phyloP scores from a whole-genome alignment of 53 echinoderm and acorn worm species.

The Astropecten irregularis region DNA sequence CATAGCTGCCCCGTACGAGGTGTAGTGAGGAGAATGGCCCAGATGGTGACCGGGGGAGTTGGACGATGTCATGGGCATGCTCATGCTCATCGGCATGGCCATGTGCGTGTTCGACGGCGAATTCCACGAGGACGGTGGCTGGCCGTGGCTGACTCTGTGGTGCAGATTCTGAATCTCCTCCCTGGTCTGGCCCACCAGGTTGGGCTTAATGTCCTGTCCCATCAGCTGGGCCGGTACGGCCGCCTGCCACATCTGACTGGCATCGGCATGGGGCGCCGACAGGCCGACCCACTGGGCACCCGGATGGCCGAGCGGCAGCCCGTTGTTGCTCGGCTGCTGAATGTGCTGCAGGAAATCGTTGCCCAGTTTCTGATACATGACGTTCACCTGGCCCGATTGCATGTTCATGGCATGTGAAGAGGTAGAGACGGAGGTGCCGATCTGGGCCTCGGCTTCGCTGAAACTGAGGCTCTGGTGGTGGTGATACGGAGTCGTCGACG shows the following conservation, averaged over 20 bases:
- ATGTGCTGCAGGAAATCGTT: conserved; percentile 95
- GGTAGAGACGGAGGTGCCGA: conserved; percentile 39
- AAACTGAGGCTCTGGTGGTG: conserved; percentile 49
- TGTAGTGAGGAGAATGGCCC: conserved; percentile 69
- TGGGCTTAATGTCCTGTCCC: conserved; percentile 93
- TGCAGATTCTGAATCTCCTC: conserved; percentile 85
- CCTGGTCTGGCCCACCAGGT: conserved; percentile 79
- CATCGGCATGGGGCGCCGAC: conserved; percentile 78
- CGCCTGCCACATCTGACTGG: conserved; percentile 72
- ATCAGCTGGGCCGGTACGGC: conserved; percentile 85
- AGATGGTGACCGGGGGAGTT: conserved; percentile 74
- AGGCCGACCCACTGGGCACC: conserved; percentile 98
- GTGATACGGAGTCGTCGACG: conserved; percentile 10
- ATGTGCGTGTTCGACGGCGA: conserved; percentile 80
- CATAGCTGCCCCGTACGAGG: conserved; percentile 73
- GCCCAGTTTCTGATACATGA: conserved; percentile 96
- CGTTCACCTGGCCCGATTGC: conserved; percentile 87
- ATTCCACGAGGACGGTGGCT: conserved; percentile 76
- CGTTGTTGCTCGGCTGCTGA: conserved; percentile 81
- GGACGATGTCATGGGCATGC: conserved; percentile 85
- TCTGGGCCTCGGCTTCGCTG: conserved; percentile 42
- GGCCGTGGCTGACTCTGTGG: conserved; percentile 79
- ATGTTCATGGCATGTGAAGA: conserved; percentile 41
- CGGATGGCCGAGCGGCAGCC: conserved; percentile 85
- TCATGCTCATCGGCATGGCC: conserved; percentile 95